Conservation (phyloP, 2,113 vertebrate genomes). For the Sterrhoptilus dennistouni region DNA sequence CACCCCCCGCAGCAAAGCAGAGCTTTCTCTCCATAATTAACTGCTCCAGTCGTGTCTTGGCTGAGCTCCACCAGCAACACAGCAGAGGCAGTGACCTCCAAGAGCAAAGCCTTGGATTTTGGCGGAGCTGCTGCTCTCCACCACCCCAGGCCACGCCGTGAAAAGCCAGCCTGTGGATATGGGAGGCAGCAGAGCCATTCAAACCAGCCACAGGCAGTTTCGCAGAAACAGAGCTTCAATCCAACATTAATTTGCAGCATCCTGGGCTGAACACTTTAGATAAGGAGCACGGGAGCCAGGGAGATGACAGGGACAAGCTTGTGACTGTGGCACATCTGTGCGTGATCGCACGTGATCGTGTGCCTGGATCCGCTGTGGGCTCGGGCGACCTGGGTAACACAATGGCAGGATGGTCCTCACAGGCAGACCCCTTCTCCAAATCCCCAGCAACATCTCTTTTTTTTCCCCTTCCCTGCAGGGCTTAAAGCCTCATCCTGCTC, state of each 20-base stretch:
- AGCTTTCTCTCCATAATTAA: background rate
- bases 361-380: background rate
- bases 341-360: background rate
- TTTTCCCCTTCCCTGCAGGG: background rate
- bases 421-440: background rate
- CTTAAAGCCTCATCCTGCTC: slow-evolving; percentile 18
- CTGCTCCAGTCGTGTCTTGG: background rate
- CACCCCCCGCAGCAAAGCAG: background rate
- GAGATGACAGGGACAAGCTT: slow-evolving; percentile 40
- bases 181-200: slow-evolving; percentile 7
- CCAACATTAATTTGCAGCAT: slow-evolving; percentile 71
- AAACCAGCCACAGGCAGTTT: slow-evolving; percentile 52
- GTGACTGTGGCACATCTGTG: background rate
- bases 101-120: background rate
- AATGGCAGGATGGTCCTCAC: background rate
- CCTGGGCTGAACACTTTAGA: slow-evolving; percentile 63
- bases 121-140: background rate
- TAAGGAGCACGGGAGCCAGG: slow-evolving; percentile 50
- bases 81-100: background rate
- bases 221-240: slow-evolving; percentile 40
- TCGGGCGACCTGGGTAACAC: background rate
- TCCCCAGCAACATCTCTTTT: background rate
- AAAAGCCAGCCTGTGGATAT: background rate
- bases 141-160: background rate
- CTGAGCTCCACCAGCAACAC: background rate